Conservation (phyloP, 1,140 invertebrate species). For the Lordiphosa collinella region DNA sequence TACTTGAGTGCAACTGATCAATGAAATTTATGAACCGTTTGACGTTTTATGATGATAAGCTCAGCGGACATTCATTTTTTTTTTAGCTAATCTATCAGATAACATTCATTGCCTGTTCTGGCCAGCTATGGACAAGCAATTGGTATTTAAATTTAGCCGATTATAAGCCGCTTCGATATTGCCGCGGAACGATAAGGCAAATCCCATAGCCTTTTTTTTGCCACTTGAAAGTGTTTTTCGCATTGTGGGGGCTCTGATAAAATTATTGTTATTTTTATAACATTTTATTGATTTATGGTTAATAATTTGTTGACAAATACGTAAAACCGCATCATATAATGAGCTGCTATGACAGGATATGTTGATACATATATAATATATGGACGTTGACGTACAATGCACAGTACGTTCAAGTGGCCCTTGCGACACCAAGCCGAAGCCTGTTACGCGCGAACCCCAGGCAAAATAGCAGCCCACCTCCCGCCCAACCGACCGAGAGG, state of each 20-base stretch:
- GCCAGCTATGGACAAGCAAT: constrained; percentile 33
- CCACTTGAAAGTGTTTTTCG: constrained; percentile 18
- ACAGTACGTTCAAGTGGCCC: no score
- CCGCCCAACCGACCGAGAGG: no score
- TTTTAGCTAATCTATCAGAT: constrained; percentile 11
- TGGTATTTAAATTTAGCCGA: constrained; percentile 36
- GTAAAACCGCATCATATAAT: no score
- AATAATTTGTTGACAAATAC: neutral
- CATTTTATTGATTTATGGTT: constrained; percentile 57
- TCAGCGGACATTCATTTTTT: constrained; percentile 9
- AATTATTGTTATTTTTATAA: constrained; percentile 30
- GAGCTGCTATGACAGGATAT: no score
- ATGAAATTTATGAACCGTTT: constrained; percentile 29
- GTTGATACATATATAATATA: no score
- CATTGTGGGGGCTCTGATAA: constrained; percentile 41
- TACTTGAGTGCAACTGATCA: neutral
- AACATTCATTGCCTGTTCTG: constrained; percentile 14
- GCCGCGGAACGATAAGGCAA: neutral
- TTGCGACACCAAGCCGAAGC: no score
- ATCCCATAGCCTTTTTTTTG: constrained; percentile 8
- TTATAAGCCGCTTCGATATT: constrained; percentile 15
- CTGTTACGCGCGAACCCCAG: no score
- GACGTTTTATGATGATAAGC: constrained; percentile 25
- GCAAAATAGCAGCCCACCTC: no score
- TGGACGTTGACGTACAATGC: no score